Conservation (phyloP, 2,888 invertebrate species). For the Dasysyrphus albostriatus region DNA sequence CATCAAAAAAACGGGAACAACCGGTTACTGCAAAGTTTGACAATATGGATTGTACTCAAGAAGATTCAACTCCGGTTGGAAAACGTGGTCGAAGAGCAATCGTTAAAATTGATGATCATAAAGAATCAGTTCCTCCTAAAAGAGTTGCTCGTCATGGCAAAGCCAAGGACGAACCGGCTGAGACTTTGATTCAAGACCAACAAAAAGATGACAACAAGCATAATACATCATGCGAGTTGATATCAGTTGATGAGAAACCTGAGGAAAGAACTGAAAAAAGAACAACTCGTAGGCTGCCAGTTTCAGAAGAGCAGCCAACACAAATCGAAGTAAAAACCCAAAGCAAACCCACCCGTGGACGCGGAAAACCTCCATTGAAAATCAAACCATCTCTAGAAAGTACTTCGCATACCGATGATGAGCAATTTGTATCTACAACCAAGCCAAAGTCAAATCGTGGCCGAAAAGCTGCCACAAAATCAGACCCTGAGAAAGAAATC, state of each 20-base stretch:
- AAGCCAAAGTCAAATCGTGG: constrained; percentile 20
- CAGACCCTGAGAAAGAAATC: neutral
- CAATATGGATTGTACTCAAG: neutral
- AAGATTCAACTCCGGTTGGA: constrained; percentile 22
- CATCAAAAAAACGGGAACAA: neutral
- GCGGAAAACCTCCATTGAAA: neutral
- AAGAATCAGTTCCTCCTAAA: neutral
- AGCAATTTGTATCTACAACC: neutral
- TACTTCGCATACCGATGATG: constrained; percentile 27
- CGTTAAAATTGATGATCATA: neutral
- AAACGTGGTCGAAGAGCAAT: constrained; percentile 26
- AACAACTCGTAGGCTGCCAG: neutral
- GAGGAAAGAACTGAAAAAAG: neutral
- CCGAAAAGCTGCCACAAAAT: constrained; percentile 19
- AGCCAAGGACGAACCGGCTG: neutral
- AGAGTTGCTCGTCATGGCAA: constrained; percentile 7
- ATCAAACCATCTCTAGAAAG: constrained; percentile 21
- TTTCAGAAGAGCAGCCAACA: neutral
- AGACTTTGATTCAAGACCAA: neutral
- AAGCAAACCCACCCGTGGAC: neutral
- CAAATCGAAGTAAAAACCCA: neutral
- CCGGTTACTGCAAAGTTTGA: neutral
- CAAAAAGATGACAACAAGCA: neutral
- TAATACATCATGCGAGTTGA: neutral
- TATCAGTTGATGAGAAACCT: neutral